Conservation (phyloP, 2,113 vertebrate genomes). For the Narcine bancroftii region DNA sequence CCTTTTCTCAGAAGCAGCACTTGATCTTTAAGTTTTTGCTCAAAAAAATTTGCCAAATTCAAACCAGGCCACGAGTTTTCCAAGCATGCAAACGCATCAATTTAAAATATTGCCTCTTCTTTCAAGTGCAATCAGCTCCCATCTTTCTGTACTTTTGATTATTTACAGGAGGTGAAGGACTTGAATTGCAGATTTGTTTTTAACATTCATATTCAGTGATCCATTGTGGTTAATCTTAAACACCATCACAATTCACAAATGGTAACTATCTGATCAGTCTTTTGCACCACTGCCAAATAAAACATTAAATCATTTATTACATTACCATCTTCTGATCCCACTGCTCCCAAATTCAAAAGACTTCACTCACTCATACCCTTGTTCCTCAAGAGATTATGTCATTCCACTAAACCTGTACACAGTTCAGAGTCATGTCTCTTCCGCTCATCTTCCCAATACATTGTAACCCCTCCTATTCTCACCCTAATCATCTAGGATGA, state of each 20-base stretch:
- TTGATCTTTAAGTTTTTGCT: neutral
- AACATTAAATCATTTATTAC: neutral
- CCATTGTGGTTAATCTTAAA: neutral
- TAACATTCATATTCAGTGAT: neutral
- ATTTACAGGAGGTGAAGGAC: neutral
- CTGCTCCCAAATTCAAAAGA: neutral
- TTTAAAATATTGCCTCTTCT: neutral
- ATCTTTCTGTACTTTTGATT: neutral
- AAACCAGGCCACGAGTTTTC: neutral
- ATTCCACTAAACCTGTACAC: neutral
- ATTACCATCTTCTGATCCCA: neutral
- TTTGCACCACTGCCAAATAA: neutral
- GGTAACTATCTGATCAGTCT: neutral
- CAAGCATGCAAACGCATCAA: neutral
- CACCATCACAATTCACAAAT: neutral
- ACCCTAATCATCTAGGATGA: too few relatives aligned
- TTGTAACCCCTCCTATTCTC: neutral
- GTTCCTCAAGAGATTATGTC: neutral
- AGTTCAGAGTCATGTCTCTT: neutral
- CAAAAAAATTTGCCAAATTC: neutral
- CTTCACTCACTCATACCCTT: neutral
- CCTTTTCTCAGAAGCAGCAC: neutral
- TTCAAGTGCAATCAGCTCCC: neutral
- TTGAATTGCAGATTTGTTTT: neutral
- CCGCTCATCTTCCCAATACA: neutral